A percentile compares a stretch with the other conserved stretches of the same genome.
Evolutionary conservation across 2,888 invertebrate species (phyloP).

Genomic region (Synanthedon formicaeformis): DNA sequence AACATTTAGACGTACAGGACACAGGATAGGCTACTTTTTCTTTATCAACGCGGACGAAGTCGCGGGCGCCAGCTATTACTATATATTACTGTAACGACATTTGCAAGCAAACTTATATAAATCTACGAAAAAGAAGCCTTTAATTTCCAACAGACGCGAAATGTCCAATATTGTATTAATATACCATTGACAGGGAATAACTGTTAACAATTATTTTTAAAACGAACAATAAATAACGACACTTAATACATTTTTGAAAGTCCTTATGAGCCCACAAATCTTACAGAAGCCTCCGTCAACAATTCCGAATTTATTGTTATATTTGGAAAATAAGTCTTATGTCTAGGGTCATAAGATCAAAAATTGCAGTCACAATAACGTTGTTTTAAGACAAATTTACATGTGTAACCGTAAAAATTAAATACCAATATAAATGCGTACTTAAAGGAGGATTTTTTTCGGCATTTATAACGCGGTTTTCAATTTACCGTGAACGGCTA

Average conservation of each 20-base stretch:
- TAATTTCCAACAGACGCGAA: not conserved
- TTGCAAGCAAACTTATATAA: no score
- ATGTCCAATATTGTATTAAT: not conserved
- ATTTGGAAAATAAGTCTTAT: not conserved
- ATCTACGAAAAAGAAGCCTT: no score
- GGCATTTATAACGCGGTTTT: not conserved
- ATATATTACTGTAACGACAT: no score
- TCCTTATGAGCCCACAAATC: not conserved
- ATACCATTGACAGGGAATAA: not conserved
- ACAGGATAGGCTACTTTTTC: no score
- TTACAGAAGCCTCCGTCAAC: not conserved
- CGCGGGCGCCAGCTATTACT: no score
- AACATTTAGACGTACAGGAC: no score
- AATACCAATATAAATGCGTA: not conserved
- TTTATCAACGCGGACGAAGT: no score
- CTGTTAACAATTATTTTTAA: not conserved
- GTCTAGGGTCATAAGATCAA: not conserved
- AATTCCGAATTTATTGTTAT: not conserved
- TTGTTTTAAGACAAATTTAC: not conserved
- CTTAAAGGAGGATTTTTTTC: not conserved
- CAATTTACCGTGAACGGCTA: not conserved
- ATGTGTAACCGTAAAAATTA: not conserved
- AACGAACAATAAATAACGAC: not conserved
- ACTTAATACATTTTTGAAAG: not conserved
- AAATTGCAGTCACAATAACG: not conserved